Percentiles rank a stretch among this genome's conserved stretches.
Evolutionary conservation across 1,140 invertebrate genomes (phyloP).

Genomic region (Habropoda laboriosa): DNA sequence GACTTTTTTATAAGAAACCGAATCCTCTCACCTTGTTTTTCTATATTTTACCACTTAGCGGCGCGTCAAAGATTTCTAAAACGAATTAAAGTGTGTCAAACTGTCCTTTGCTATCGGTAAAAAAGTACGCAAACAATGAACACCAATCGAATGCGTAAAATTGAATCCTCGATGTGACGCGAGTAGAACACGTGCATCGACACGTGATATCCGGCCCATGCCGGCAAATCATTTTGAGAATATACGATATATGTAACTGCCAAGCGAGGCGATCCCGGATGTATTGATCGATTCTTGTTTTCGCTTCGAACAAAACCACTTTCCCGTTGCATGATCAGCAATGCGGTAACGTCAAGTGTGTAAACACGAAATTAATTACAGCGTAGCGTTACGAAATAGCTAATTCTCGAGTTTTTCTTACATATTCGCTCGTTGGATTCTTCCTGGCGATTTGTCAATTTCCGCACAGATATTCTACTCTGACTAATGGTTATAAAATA

Average conservation of each 20-base stretch:
- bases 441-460: too few relatives aligned
- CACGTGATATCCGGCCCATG: slow-evolving; percentile 16
- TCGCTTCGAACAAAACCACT: background rate
- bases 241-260: background rate
- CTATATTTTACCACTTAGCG: too few relatives aligned
- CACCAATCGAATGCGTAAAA: slow-evolving; percentile 4
- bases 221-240: background rate
- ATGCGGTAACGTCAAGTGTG: background rate
- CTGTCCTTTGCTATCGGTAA: background rate
- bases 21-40: too few relatives aligned
- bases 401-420: background rate
- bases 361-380: background rate
- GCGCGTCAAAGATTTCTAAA: too few relatives aligned
- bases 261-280: background rate
- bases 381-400: too few relatives aligned
- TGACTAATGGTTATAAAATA: too few relatives aligned
- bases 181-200: slow-evolving; percentile 13
- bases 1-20: too few relatives aligned
- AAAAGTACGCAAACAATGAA: background rate
- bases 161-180: background rate
- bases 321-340: background rate
- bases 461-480: too few relatives aligned
- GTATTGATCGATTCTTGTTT: background rate
- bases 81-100: background rate
- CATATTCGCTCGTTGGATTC: background rate